A percentile compares a stretch with the other conserved stretches of the same genome.
Conservation (phyloP, 1,140 invertebrate genomes). For the Lycorma delicatula region DNA sequence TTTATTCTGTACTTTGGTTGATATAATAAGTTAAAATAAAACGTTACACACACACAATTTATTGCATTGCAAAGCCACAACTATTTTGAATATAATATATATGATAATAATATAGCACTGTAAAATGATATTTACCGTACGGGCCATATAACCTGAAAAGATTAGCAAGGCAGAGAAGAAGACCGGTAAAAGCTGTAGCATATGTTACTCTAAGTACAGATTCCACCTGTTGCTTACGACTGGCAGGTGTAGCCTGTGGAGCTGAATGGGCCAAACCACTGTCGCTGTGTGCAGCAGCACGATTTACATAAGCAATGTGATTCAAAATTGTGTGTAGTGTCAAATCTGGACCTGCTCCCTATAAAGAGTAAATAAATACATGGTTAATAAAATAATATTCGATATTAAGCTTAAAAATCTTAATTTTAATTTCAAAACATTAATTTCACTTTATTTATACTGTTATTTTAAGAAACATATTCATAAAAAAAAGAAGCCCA, state of each 20-base stretch:
- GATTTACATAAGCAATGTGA: conserved; percentile 51
- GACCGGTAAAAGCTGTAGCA: conserved; percentile 44
- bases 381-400: no score
- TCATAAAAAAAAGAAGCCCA: no score
- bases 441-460: no score
- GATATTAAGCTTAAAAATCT: no score
- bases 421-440: no score
- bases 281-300: conserved; percentile 38
- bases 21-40: background rate
- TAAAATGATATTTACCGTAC: conserved; percentile 29
- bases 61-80: background rate
- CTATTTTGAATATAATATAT: conserved; percentile 16
- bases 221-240: conserved; percentile 40
- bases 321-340: conserved; percentile 49
- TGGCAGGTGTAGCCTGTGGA: conserved; percentile 32
- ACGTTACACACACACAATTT: background rate
- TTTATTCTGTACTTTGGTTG: no score
- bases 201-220: conserved; percentile 44
- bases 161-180: conserved; percentile 44
- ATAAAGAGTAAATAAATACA: no score
- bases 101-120: no score
- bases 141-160: conserved; percentile 43
- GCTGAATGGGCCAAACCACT: conserved; percentile 37
- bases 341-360: conserved; percentile 20
- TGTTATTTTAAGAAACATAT: no score